Base-by-base conservation (phyloP, 2,888 invertebrate species). In the Dryococelus australis region DNA sequence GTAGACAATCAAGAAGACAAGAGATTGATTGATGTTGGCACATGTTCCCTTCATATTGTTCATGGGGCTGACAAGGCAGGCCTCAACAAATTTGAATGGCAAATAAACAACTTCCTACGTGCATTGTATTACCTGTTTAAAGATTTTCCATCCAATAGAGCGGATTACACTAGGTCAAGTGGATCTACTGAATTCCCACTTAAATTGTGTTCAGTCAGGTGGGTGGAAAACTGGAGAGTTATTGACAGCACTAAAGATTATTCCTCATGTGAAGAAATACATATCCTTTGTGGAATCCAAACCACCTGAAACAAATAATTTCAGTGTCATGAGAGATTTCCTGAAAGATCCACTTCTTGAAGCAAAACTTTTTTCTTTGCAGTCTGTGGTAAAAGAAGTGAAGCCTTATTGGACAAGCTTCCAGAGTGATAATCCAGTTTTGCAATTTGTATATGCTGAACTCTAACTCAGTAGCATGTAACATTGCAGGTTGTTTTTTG, bases 61-160 rank as follows among this genome's bases (percentile, higher is more conserved):
- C 83, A 83, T 83, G 83, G n/a, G 28, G 83, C 83, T 83, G 35
- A 83, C 24, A 83, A 83, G 83, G 26, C 83, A 83, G 35, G 20
- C 24, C 83, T 26, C 24, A 83, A 83, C n/a, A 83, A 83, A 83
- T 83, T 35, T 28, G 35, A 83, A 35, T 83, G 83, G 83, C 83
- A 83, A 27, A 43, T 83, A 35, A 83, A 83, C 26, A 28, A 83
- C n/a, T 83, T 83, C 26, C 35, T 83, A 3, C 27, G 83, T 27
- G 2, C 83, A 27, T 16, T 27, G 0, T 83, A 83, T 24, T 83
- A 83, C 24, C 35, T 83, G 10, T 83, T 83, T 80, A 83, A 27
- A 6, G 80, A 83, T 83, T 83, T 83, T 35, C 83, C 83, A 83
- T 83, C 83, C 20, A 6, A 6, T 4, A 83, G 83, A 83, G 83